Evolutionary conservation across 2,113 vertebrate species (phyloP).

Genomic region (Siphamia tubifer): DNA sequence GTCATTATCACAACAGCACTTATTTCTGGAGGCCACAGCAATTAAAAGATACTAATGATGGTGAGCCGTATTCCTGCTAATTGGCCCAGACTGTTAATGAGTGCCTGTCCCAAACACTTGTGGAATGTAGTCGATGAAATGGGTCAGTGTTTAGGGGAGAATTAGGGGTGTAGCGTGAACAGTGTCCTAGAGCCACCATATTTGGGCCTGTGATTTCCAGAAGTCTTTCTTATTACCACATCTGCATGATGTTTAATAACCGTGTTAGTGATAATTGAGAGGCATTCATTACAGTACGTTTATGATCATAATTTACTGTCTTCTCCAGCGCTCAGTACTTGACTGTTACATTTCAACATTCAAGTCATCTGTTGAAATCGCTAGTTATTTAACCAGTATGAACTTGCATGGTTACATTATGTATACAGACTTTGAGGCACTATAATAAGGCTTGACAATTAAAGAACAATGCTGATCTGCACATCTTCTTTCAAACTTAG

Average conservation of each 20-base stretch:
- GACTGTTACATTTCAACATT: neutral
- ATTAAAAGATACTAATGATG: constrained; percentile 70
- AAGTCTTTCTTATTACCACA: neutral
- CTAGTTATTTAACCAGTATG: neutral
- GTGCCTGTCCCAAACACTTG: constrained; percentile 54
- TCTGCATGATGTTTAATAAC: neutral
- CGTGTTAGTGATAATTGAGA: constrained; percentile 10
- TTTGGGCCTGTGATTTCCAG: neutral
- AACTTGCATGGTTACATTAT: neutral
- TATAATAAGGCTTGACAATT: neutral
- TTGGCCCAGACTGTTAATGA: constrained; percentile 71
- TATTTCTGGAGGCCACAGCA: constrained; percentile 64
- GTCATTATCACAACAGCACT: constrained; percentile 61
- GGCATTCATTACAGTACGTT: neutral
- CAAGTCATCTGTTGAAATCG: neutral
- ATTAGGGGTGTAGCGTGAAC: constrained; percentile 4
- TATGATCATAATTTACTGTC: neutral
- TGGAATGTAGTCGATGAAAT: constrained; percentile 62
- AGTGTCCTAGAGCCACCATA: constrained; percentile 26
- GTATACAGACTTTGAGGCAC: neutral
- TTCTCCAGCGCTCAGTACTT: neutral
- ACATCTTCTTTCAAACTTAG: neutral
- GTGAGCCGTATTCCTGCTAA: constrained; percentile 64
- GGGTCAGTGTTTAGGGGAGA: constrained; percentile 17
- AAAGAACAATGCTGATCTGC: neutral